These are phyloP conservation scores for Allophyes oxyacanthae DNA, from an alignment of 2,888 invertebrate genomes.

Conservation along the genomic window DNA sequence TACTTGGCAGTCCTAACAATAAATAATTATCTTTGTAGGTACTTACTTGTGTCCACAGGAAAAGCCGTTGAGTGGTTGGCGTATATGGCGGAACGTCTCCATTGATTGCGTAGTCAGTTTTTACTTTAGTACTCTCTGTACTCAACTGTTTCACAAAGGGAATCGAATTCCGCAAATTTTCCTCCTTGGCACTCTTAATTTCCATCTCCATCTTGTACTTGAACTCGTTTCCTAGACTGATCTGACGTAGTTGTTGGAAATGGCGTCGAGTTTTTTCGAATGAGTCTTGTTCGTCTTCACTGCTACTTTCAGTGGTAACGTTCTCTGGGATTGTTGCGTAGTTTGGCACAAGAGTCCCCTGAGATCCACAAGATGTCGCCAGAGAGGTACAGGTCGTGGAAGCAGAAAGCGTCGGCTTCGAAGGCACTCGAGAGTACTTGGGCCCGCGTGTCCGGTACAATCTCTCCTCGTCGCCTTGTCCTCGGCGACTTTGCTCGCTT, in stretches of 20 bases:
- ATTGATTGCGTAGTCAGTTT: conserved; percentile 82
- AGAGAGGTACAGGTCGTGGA: conserved; percentile 90
- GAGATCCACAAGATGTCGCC: conserved; percentile 86
- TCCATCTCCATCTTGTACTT: conserved; percentile 91
- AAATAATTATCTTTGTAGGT: background rate
- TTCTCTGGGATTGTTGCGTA: conserved; percentile 83
- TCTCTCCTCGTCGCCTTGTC: conserved; percentile 84
- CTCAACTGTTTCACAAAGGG: conserved; percentile 90
- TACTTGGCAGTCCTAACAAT: background rate
- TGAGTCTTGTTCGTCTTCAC: conserved; percentile 87
- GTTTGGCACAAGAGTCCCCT: conserved; percentile 82
- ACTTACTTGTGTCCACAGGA: conserved; percentile 83
- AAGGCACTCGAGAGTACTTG: conserved; percentile 86
- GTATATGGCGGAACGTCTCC: conserved; percentile 82
- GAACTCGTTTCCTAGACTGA: conserved; percentile 90
- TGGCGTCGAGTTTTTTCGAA: conserved; percentile 89
- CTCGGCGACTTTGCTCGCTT: conserved; percentile 80
- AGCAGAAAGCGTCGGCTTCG: conserved; percentile 86
- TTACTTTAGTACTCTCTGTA: conserved; percentile 89
- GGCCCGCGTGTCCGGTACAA: conserved; percentile 80
- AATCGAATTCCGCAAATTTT: conserved; percentile 89
- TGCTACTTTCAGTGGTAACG: conserved; percentile 83
- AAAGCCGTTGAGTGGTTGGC: conserved; percentile 88
- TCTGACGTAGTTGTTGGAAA: conserved; percentile 90
- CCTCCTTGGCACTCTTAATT: conserved; percentile 89